A percentile compares a stretch with the other conserved stretches of the same genome.
Conservation (phyloP, 2,888 invertebrate species). For the Phanerotoma sp. region DNA sequence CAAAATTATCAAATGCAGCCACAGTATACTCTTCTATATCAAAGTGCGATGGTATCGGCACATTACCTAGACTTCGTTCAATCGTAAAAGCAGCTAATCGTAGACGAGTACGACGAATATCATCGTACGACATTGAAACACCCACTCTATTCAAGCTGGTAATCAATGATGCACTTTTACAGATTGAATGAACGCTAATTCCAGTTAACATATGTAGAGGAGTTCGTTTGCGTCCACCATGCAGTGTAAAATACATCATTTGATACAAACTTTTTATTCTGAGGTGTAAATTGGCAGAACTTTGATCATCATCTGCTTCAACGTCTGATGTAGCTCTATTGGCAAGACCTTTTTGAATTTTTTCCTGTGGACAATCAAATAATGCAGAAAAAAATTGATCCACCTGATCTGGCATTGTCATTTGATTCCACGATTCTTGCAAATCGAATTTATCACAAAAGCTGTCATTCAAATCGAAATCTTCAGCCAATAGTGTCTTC, state of each 20-base stretch:
- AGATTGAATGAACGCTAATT: constrained; percentile 17
- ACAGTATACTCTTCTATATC: background rate
- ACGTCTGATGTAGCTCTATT: background rate
- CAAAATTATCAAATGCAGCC: constrained; percentile 2
- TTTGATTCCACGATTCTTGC: constrained; percentile 14
- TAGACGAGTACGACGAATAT: constrained; percentile 16
- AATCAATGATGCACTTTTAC: constrained; percentile 23
- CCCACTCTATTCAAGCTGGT: constrained; percentile 21
- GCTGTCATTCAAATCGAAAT: constrained; percentile 5
- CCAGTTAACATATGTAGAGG: constrained; percentile 8
- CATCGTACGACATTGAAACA: constrained; percentile 26
- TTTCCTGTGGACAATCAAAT: background rate
- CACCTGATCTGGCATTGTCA: constrained; percentile 12
- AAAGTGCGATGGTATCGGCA: background rate
- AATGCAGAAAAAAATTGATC: constrained; percentile 10
- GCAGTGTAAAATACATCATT: background rate
- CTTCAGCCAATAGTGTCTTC: constrained; percentile 10
- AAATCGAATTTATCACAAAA: constrained; percentile 12
- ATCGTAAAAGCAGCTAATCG: constrained; percentile 10
- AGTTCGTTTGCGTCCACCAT: background rate
- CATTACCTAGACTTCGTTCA: background rate
- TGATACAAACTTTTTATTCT: background rate
- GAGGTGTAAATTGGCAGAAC: background rate
- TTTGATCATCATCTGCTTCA: background rate
- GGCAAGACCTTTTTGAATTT: background rate